Conservation (phyloP, 2,888 invertebrate genomes). For the Drosophila meridiana region DNA sequence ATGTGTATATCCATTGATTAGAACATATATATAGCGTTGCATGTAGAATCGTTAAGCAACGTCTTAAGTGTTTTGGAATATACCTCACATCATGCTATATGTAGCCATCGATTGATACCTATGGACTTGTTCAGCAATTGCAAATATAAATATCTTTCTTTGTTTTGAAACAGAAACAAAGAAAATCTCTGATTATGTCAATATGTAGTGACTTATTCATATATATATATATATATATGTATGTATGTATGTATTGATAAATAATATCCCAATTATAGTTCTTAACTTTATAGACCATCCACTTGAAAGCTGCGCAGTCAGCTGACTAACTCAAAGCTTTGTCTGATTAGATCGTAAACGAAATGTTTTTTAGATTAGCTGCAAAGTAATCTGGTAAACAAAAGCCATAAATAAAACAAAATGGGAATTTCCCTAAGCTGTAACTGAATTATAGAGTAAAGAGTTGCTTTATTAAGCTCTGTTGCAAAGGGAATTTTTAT, state of each 20-base stretch:
- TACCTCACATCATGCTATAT: conserved; percentile 1
- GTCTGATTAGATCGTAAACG: conserved; percentile 37
- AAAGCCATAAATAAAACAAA: not conserved
- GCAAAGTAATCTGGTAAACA: not conserved
- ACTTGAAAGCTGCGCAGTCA: conserved; percentile 36
- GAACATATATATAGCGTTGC: not conserved
- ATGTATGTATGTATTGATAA: not conserved
- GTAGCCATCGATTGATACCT: not conserved
- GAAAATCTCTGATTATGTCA: conserved; percentile 4
- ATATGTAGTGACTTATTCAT: too few relatives aligned
- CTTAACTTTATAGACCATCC: conserved; percentile 4
- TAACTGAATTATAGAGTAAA: not conserved
- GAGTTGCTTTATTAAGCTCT: not conserved
- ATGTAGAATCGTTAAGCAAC: not conserved
- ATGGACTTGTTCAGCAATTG: not conserved
- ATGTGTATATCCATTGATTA: not conserved
- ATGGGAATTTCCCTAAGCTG: not conserved
- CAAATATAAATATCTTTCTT: conserved; percentile 6
- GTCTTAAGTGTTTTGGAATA: not conserved
- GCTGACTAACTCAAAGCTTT: conserved; percentile 25
- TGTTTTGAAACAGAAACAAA: conserved; percentile 9
- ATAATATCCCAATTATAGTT: conserved; percentile 10
- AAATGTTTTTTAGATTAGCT: conserved; percentile 25
- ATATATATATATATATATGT: not conserved
- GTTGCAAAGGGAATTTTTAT: not conserved